A percentile compares a stretch with the other conserved stretches of the same genome.
Conservation (phyloP, 2,113 vertebrate species). For the Cryptomyrus ogoouensis region DNA sequence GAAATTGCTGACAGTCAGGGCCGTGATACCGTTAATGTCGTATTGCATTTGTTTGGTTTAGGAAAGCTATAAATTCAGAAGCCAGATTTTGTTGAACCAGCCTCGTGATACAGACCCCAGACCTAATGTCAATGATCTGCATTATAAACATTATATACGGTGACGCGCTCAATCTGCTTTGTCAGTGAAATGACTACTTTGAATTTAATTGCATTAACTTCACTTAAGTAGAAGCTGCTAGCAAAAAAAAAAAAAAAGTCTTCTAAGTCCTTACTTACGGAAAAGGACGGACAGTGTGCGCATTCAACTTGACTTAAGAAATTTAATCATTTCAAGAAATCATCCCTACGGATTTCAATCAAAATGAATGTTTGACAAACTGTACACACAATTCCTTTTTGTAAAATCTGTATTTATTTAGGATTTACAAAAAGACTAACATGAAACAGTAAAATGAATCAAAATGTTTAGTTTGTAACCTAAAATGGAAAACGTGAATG, state of each 20-base stretch:
- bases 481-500: slow-evolving; percentile 41
- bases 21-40: neutral
- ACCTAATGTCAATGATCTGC: neutral
- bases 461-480: slow-evolving; percentile 51
- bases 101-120: neutral
- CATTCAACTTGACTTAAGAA: neutral
- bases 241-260: neutral
- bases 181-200: neutral
- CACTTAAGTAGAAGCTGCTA: neutral
- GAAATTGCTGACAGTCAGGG: neutral
- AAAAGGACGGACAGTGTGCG: neutral
- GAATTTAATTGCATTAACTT: neutral
- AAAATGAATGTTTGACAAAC: slow-evolving; percentile 18
- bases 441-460: slow-evolving; percentile 64
- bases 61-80: neutral
- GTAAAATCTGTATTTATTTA: slow-evolving; percentile 73
- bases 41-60: neutral
- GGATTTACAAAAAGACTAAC: slow-evolving; percentile 73
- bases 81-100: neutral
- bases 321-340: neutral
- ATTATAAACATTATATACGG: neutral
- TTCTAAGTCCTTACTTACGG: neutral
- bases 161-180: neutral
- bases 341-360: slow-evolving; percentile 29
- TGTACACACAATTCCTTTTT: slow-evolving; percentile 43